phyloP scores from a whole-genome alignment of 2,888 invertebrate species.

The Julus scanicus region DNA sequence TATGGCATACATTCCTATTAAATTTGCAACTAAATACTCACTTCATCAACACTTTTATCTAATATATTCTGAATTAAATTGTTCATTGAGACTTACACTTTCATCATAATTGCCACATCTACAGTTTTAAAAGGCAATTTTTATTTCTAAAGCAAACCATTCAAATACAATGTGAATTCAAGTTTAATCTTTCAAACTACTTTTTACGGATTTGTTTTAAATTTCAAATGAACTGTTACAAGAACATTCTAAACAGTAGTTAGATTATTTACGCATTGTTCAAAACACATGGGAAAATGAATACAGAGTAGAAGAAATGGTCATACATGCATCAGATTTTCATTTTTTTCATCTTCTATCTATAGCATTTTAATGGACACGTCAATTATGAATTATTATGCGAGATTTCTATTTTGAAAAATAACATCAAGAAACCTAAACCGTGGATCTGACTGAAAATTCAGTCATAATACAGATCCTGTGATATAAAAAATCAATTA shows the following conservation, averaged over 20 bases:
- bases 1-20: neutral
- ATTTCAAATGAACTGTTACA: slow-evolving; percentile 9
- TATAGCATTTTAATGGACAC: neutral
- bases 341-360: neutral
- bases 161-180: slow-evolving; percentile 1
- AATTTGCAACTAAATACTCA: neutral
- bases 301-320: slow-evolving; percentile 26
- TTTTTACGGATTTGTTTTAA: neutral
- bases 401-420: too few relatives aligned
- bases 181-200: slow-evolving; percentile 23
- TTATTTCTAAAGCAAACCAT: slow-evolving; percentile 44
- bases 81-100: neutral
- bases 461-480: too few relatives aligned
- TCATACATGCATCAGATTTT: neutral
- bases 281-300: neutral
- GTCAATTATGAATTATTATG: too few relatives aligned
- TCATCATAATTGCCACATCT: neutral
- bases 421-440: too few relatives aligned
- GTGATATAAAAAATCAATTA: neutral
- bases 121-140: slow-evolving; percentile 17
- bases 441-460: too few relatives aligned
- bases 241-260: slow-evolving; percentile 25
- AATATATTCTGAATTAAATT: neutral
- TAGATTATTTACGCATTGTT: slow-evolving; percentile 31
- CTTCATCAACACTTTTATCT: neutral